Evolutionary conservation across 2,113 vertebrate species (phyloP).

Genomic region (Phylloscopus trochiloides): DNA sequence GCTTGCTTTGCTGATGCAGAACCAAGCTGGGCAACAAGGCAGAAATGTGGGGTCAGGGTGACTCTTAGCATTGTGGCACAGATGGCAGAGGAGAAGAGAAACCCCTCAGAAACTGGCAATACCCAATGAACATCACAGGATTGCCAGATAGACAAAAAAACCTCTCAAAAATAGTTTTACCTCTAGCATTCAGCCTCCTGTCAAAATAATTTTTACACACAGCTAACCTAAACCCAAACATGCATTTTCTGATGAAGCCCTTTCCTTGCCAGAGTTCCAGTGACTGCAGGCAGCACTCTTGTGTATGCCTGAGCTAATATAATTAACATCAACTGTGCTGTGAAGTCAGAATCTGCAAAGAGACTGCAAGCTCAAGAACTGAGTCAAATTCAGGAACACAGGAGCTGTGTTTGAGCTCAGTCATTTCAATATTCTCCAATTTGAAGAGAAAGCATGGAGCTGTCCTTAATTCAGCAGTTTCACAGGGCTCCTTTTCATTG

Average conservation of each 20-base stretch:
- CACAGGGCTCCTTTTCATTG: fast-evolving
- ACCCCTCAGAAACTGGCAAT: neutral
- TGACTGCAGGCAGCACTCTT: neutral
- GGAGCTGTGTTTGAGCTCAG: neutral
- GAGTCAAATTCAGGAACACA: neutral
- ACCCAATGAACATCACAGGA: neutral
- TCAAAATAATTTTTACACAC: neutral
- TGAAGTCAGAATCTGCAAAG: neutral
- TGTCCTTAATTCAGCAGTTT: neutral
- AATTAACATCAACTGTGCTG: neutral
- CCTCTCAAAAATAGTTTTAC: neutral
- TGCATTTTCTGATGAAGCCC: neutral
- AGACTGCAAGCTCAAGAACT: neutral
- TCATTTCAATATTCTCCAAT: neutral
- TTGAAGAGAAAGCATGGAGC: neutral
- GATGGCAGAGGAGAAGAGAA: neutral
- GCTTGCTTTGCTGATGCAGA: neutral
- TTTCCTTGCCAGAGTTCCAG: neutral
- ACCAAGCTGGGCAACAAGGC: fast-evolving
- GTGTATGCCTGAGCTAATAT: neutral
- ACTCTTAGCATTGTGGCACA: neutral
- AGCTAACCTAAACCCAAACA: neutral
- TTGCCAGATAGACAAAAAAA: neutral
- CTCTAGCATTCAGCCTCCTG: neutral
- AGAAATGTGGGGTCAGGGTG: neutral